A percentile compares a stretch with the other conserved stretches of the same genome.
phyloP scores from a whole-genome alignment of 2,888 invertebrate species.

The Scelioninae gen. 2 region DNA sequence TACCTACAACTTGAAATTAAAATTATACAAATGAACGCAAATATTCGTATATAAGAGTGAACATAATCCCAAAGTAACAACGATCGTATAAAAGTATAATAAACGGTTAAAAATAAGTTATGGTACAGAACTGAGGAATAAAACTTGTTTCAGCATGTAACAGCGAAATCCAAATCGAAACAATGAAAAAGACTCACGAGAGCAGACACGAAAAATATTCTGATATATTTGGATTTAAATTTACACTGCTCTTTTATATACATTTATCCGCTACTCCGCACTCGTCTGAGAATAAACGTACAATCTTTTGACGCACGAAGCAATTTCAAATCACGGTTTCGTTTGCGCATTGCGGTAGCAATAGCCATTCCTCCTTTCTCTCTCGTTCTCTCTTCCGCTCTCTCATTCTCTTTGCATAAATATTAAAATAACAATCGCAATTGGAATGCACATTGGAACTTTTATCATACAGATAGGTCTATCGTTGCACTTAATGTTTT shows the following conservation, averaged over 20 bases:
- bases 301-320: conserved; percentile 55
- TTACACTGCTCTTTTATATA: conserved; percentile 69
- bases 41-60: background rate
- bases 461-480: conserved; percentile 55
- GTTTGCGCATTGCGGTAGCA: conserved; percentile 20
- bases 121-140: background rate
- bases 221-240: conserved; percentile 72
- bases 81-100: conserved; percentile 7
- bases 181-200: conserved; percentile 51
- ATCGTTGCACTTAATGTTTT: conserved; percentile 53
- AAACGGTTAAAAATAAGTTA: conserved; percentile 7
- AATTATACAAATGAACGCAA: conserved; percentile 5
- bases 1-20: background rate
- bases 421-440: conserved; percentile 58
- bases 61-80: background rate
- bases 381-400: conserved; percentile 1
- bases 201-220: conserved; percentile 72
- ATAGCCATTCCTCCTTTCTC: conserved; percentile 3
- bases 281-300: conserved; percentile 55
- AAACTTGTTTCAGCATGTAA: background rate
- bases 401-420: conserved; percentile 43
- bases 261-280: conserved; percentile 61
- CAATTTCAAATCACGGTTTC: conserved; percentile 28
- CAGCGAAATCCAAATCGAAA: background rate
- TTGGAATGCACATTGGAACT: conserved; percentile 59